Conservation (phyloP, 2,888 invertebrate species). For the Leptopterna dolabrata region DNA sequence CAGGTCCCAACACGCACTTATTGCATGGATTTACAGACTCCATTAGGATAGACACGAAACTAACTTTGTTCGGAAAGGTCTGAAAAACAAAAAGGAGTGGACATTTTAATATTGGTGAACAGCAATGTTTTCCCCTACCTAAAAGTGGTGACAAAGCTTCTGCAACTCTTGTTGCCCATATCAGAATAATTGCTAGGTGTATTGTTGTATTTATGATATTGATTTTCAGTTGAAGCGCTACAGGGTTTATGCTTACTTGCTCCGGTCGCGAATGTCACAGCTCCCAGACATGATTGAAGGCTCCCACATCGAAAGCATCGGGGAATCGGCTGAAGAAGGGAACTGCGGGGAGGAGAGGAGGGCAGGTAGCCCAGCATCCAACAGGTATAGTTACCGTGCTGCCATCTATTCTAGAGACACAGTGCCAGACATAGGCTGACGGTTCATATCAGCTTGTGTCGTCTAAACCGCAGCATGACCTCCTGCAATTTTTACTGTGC, state of each 20-base stretch:
- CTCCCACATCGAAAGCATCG: conserved; percentile 72
- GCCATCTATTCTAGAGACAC: conserved; percentile 75
- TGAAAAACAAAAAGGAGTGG: too few relatives aligned
- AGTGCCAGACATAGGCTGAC: conserved; percentile 77
- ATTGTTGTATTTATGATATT: background rate
- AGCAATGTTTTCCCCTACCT: too few relatives aligned
- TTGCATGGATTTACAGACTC: too few relatives aligned
- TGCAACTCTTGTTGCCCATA: too few relatives aligned
- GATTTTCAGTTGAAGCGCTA: conserved; percentile 79
- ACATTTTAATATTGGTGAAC: too few relatives aligned
- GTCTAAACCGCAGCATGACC: conserved; percentile 68
- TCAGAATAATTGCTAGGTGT: too few relatives aligned
- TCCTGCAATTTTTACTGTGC: background rate
- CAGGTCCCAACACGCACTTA: too few relatives aligned
- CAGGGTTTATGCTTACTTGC: conserved; percentile 82
- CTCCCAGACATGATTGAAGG: conserved; percentile 70
- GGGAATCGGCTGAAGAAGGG: conserved; percentile 67
- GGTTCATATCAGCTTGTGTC: conserved; percentile 86
- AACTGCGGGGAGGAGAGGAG: conserved; percentile 64
- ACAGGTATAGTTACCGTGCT: conserved; percentile 79
- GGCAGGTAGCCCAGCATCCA: conserved; percentile 68
- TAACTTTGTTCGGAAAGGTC: too few relatives aligned
- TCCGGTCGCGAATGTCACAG: conserved; percentile 76
- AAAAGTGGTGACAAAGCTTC: too few relatives aligned
- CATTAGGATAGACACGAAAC: too few relatives aligned